Percentiles rank a stretch among this genome's conserved stretches.
Evolutionary conservation across 30 jellyfish, hydroid and myxozoan species (phyloP).

Genomic region (Aurelia sp.): DNA sequence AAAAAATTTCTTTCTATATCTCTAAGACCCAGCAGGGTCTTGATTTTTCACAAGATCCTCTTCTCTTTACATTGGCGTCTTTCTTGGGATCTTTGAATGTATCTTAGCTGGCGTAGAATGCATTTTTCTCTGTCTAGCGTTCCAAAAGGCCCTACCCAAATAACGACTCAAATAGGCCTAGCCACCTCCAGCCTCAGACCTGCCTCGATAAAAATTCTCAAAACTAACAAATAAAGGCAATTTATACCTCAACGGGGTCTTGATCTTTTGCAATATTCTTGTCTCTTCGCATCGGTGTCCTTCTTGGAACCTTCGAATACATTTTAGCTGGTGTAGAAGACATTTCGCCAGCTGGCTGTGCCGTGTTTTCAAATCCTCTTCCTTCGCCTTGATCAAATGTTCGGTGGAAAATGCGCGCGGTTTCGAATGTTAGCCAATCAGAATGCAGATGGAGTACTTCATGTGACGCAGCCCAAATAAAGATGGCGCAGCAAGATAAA

Average conservation of each 20-base stretch:
- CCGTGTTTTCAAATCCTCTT: not conserved
- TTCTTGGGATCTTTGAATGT: slow-evolving; percentile 32
- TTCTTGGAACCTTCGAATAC: slow-evolving; percentile 45
- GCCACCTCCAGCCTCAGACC: not conserved
- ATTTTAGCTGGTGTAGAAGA: slow-evolving; percentile 26
- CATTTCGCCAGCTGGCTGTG: slow-evolving; percentile 6
- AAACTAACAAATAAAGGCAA: too few species aligned
- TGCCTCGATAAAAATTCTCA: too few species aligned
- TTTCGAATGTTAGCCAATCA: slow-evolving; percentile 56
- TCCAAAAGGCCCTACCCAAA: not conserved
- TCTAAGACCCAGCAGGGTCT: slow-evolving; percentile 28
- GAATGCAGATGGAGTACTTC: slow-evolving; percentile 20
- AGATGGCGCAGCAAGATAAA: slow-evolving; percentile 15
- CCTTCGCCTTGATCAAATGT: slow-evolving; percentile 4
- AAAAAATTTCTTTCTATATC: too few species aligned
- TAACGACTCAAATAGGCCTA: not conserved
- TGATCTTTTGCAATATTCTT: slow-evolving; percentile 57
- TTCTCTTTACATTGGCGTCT: slow-evolving; percentile 69
- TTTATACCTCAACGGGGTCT: slow-evolving; percentile 80
- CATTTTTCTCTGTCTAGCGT: slow-evolving; percentile 11
- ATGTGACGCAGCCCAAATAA: slow-evolving; percentile 29
- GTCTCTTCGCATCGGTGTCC: slow-evolving; percentile 78
- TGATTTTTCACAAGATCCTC: slow-evolving; percentile 51
- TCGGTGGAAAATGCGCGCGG: slow-evolving; percentile 62
- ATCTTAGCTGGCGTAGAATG: slow-evolving; percentile 25